Evolutionary conservation across 2,113 vertebrate genomes (phyloP), one percentile per base, ranked within the genome.

Genomic region (Electrona antarctica): DNA sequence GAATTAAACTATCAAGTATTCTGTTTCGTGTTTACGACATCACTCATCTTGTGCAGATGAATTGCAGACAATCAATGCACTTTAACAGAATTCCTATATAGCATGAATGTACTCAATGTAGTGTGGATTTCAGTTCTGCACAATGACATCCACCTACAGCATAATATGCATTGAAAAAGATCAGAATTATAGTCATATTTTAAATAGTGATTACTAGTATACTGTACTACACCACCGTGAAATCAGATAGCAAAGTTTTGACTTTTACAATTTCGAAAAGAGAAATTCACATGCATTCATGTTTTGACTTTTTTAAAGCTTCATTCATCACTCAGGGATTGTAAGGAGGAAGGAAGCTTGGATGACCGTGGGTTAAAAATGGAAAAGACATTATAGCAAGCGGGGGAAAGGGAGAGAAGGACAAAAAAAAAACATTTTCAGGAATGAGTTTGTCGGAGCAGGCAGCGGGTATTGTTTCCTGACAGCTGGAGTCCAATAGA

Each of bases 381-480:
- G 91, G 92, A 92, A 93, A 93, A 93, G 86, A 91, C 91, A 93
- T 93, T 92, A 94, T 85, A 82, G 84, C 82, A 86, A 78, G 74
- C 81, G 80, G 82, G 81, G 78, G 87, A 69, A 80, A 71, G 80
- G 80, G 82, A 81, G 80, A 73, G 73, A 75, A 78, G 28, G 60
- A 14, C 59, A 60, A 62, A 78, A 76, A 71, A 81, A 93, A 93
- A 91, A 91, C 86, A 90, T 89, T 91, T 93, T 93, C 91, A 93
- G 92, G 92, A 93, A 93, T 88, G 89, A 91, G 91, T 90, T 92
- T 90, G 91, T 92, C 86, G 83, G 88, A 90, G 89, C 90, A 92
- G 91, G 90, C 87, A 86, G 77, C 89, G 88, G 89, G 91, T 92
- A 93, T 94, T 93, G 92, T 93, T 93, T 94, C 91, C 93, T 94